Percentiles rank a stretch among this genome's conserved stretches.
phyloP scores from a whole-genome alignment of 2,797 vertebrate species.

The Tiaroga cobitis region DNA sequence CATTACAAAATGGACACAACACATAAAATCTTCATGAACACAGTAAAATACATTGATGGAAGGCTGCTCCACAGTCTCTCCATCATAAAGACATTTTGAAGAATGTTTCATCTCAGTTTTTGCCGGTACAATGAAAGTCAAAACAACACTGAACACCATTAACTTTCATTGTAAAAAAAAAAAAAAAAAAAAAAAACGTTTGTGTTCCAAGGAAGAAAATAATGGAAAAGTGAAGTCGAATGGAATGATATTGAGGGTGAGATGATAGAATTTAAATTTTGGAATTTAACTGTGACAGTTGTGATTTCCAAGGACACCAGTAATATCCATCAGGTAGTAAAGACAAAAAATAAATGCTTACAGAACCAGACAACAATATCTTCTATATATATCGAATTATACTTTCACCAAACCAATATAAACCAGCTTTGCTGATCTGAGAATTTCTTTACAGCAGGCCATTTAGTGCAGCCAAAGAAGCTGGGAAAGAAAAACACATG shows the following conservation, averaged over 20 bases:
- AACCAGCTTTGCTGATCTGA: neutral
- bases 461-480: neutral
- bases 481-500: conserved; percentile 22
- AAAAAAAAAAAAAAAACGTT: neutral
- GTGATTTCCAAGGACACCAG: neutral
- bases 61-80: neutral
- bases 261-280: neutral
- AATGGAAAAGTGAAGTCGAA: neutral
- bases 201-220: neutral
- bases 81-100: neutral
- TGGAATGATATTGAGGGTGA: neutral
- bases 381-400: neutral
- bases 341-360: neutral
- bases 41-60: neutral
- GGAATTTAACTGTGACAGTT: neutral
- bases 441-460: neutral
- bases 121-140: neutral
- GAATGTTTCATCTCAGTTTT: neutral
- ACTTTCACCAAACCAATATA: neutral
- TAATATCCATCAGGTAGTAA: neutral
- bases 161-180: neutral
- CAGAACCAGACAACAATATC: neutral
- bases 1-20: neutral
- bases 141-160: neutral
- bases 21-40: neutral